These are phyloP conservation scores for Sigmodon hispidus DNA, from an alignment of 2,113 vertebrate species.

Conservation along the genomic window DNA sequence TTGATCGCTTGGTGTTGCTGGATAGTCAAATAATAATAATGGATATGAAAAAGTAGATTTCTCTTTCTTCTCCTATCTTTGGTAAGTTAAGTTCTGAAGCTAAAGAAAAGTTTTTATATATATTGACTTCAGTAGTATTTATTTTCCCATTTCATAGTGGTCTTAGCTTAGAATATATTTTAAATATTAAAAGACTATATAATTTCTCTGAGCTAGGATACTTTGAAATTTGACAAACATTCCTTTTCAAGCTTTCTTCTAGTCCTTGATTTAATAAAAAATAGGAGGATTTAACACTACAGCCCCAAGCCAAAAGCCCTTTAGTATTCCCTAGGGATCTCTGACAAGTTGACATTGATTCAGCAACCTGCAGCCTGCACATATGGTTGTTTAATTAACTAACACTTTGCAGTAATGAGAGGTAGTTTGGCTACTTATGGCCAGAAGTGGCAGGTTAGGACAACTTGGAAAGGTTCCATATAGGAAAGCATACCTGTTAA, in stretches of 20 bases:
- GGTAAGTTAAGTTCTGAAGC: background rate
- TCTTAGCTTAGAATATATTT: background rate
- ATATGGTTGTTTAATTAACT: conserved; percentile 58
- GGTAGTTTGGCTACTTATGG: background rate
- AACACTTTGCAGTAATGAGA: conserved; percentile 45
- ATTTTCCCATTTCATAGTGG: background rate
- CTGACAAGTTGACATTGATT: conserved; percentile 26
- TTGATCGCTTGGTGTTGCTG: background rate
- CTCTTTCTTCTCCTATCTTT: background rate
- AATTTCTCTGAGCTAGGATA: background rate
- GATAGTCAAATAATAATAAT: background rate
- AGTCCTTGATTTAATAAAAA: conserved; percentile 27
- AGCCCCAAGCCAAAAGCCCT: background rate
- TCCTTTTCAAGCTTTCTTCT: conserved; percentile 31
- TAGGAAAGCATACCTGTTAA: background rate
- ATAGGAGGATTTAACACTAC: background rate
- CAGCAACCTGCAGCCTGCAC: background rate
- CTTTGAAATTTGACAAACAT: background rate
- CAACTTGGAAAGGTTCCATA: conserved; percentile 21
- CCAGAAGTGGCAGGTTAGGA: background rate
- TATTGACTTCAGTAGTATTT: conserved; percentile 13
- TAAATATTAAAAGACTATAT: background rate
- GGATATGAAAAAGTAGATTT: background rate
- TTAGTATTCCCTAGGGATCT: background rate
- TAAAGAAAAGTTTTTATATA: background rate